A percentile compares a stretch with the other conserved stretches of the same genome.
Evolutionary conservation across 2,888 invertebrate species (phyloP).

Genomic region (Sialis fuliginosa): DNA sequence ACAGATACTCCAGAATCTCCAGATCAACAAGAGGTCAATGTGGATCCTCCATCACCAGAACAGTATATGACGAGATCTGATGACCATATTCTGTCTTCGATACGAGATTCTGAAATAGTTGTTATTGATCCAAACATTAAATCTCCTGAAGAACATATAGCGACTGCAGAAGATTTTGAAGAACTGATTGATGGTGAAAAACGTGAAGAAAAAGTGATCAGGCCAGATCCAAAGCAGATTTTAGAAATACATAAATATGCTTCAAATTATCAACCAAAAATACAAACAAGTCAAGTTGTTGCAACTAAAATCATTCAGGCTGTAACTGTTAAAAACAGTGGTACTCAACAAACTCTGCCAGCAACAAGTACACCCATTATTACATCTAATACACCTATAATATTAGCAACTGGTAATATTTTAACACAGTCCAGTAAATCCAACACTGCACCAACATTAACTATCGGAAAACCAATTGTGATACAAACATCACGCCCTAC

Average conservation of each 20-base stretch:
- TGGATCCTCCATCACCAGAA: slow-evolving; percentile 25
- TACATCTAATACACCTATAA: not conserved
- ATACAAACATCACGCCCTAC: not conserved
- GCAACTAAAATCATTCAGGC: not conserved
- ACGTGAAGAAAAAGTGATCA: slow-evolving; percentile 29
- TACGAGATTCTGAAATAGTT: slow-evolving; percentile 40
- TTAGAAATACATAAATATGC: slow-evolving; percentile 23
- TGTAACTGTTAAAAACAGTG: not conserved
- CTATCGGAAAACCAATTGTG: not conserved
- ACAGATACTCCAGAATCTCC: slow-evolving; percentile 33
- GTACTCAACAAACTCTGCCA: not conserved
- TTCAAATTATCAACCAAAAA: not conserved
- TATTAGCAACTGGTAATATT: not conserved
- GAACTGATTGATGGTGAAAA: slow-evolving; percentile 44
- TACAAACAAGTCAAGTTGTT: not conserved
- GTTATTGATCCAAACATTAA: slow-evolving; percentile 39
- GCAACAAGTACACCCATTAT: not conserved
- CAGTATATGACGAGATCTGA: slow-evolving; percentile 24
- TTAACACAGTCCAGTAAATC: not conserved
- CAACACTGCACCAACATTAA: not conserved
- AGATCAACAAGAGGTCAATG: slow-evolving; percentile 29
- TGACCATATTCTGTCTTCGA: slow-evolving; percentile 24
- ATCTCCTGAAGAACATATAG: slow-evolving; percentile 43
- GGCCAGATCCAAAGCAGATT: slow-evolving; percentile 20
- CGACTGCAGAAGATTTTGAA: slow-evolving; percentile 47